Conservation (phyloP, 2,888 invertebrate species). For the Mimas tiliae region DNA sequence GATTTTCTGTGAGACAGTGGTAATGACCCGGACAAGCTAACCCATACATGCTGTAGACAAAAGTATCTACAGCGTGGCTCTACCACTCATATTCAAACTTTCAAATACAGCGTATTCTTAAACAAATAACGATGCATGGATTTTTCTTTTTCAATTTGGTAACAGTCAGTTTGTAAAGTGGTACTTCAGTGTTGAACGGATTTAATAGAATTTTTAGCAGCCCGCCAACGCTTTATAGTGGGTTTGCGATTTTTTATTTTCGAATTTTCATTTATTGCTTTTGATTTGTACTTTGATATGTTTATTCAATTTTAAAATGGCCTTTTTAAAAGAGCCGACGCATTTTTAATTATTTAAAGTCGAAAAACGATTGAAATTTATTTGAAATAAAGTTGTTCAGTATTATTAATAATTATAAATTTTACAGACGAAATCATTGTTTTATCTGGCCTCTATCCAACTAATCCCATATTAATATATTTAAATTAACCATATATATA, state of each 20-base stretch:
- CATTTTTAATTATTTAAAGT: too few species aligned
- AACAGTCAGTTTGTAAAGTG: conserved; percentile 15
- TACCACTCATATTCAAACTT: conserved; percentile 1
- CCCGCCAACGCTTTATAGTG: neutral
- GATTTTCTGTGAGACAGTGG: too few species aligned
- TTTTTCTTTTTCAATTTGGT: neutral
- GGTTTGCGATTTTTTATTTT: neutral
- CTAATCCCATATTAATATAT: too few species aligned
- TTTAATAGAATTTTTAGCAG: conserved; percentile 14
- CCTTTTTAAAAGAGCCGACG: neutral
- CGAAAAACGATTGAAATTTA: too few species aligned
- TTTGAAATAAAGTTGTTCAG: too few species aligned
- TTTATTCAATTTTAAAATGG: neutral
- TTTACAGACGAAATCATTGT: too few species aligned
- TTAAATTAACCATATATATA: too few species aligned
- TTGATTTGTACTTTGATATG: conserved; percentile 6
- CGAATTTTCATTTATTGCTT: conserved; percentile 9
- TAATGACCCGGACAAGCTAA: too few species aligned
- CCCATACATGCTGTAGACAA: too few species aligned
- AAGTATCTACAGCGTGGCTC: too few species aligned
- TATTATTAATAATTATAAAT: too few species aligned
- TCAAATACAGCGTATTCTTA: neutral
- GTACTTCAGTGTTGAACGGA: neutral
- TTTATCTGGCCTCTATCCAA: too few species aligned
- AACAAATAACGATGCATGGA: neutral